Evolutionary conservation across 2,888 invertebrate genomes (phyloP), one percentile per base, ranked within the genome.

Genomic region (Alitta virens): DNA sequence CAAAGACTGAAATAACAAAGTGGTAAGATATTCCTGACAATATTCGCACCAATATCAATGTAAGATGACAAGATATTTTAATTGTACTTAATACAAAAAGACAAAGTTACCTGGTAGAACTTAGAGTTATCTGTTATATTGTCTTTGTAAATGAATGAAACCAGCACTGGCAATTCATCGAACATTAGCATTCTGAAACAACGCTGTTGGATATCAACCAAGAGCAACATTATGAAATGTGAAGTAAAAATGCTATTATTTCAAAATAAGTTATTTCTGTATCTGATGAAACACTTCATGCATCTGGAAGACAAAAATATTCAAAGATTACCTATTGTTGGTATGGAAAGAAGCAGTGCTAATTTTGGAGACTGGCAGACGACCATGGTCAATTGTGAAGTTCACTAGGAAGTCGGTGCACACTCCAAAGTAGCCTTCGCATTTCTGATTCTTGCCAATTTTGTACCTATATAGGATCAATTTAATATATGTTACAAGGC

Each of bases 331-430:
- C 75, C 68, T 72, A 49, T 70, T 67, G 14, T 65, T 54, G 0
- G 72, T 71, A 62, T 76, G 75, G 57, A 76, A 72, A 16, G 68
- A 65, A 40, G 70, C 70, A 2, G 72, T 69, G 25, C 73, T 43
- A 40, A 65, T 51, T 23, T 68, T 65, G 2, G 73, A 73, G 7
- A 76, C 70, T n/a, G 74, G 74, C 3, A 75, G 71, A 26, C 75
- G 63, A 33, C 71, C 64, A 56, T 76, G 76, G 60, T 76, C 76
- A 18, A 70, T 52, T 1, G 72, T 70, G 65, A 73, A 76, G 46
- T 68, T 60, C 43, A 68, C 72, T 12, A 76, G 62, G 18, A 72
- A 63, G 40, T 74, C 72, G n/a, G 72, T 72, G 66, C 76, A 76
- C 0, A 27, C 52, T 1, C 66, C 68, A 58, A 71, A 71, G 66